These are phyloP conservation scores for Heteromurus nitidus DNA, from an alignment of 2,888 invertebrate genomes.

Conservation along the genomic window DNA sequence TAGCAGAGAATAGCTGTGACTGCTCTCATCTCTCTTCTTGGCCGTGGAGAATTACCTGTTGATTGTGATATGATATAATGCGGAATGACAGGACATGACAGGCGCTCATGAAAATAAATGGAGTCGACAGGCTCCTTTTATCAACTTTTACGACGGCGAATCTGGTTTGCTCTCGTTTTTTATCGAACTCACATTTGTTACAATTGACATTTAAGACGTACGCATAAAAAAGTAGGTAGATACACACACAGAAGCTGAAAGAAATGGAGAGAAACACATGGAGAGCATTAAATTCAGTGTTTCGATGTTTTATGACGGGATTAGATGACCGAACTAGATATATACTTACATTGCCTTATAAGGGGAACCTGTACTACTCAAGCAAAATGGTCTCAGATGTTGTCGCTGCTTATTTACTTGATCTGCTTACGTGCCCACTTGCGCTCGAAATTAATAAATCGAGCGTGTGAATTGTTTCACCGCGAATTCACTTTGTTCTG, in stretches of 20 bases:
- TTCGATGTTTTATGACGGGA: conserved; percentile 36
- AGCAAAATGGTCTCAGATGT: not conserved
- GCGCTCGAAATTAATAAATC: too few relatives aligned
- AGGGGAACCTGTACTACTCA: not conserved
- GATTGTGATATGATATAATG: conserved; percentile 66
- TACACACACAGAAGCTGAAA: conserved; percentile 54
- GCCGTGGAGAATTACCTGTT: conserved; percentile 54
- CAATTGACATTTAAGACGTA: conserved; percentile 57
- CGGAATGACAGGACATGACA: conserved; percentile 65
- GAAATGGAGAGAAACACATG: conserved; percentile 26
- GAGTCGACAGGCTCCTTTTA: conserved; percentile 59
- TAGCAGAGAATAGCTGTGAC: not conserved
- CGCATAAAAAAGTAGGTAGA: conserved; percentile 55
- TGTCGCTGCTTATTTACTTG: too few relatives aligned
- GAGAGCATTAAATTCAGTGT: conserved; percentile 6
- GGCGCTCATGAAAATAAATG: conserved; percentile 67
- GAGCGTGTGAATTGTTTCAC: not conserved
- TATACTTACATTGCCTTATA: not conserved
- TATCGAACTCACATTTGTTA: conserved; percentile 52
- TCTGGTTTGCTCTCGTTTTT: conserved; percentile 44
- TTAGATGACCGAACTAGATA: conserved; percentile 12
- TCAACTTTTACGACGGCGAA: conserved; percentile 54
- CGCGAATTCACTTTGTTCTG: not conserved
- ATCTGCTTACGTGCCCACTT: too few relatives aligned
- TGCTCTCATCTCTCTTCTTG: not conserved